Base-by-base conservation (phyloP, 2,888 invertebrate species). In the Mesochorus sp. region DNA sequence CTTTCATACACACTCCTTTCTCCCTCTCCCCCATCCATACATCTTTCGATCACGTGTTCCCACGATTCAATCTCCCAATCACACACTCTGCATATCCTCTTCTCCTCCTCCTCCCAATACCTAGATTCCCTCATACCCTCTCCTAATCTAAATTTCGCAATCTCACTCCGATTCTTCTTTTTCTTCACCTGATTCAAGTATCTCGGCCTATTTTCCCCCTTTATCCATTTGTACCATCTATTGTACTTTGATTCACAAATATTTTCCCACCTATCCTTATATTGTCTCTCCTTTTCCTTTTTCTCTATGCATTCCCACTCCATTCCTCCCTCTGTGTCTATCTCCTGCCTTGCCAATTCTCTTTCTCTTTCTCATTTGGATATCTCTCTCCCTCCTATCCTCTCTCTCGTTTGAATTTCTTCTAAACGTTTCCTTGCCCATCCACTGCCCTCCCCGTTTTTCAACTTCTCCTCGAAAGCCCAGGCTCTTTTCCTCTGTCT, bases 71-170 rank as follows among this genome's bases (percentile, higher is more conserved):
- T n/a, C 4, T 47, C 64, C 24, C 26, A 4, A 1, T 26, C 64
- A 17, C 64, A 62, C 1, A 62, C 12, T 14, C 47, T 62, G 44
- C 64, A 62, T 26, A 2, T n/a, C 28, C 26, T 61, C 3, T 42
- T 19, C 21, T 47, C 47, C 31, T 62, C 44, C 47, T 2, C n/a
- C 19, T 26, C 44, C 64, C 44, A 39, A 24, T 62, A 62, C n/a
- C 47, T 24, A 0, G n/a, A 6, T 14, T 17, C 64, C n/a, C 44
- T 62, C 47, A 62, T 62, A 19, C 26, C 26, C n/a, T 44, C 28
- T 0, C 64, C 64, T 14, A 62, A 12, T 26, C 47, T 47, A 17
- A 19, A 44, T 26, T 47, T 47, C n/a, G 47, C 47, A n/a, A 62
- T 47, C 10, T 47, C 47, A 0, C 26, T 44, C 4, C 24, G 21